These are phyloP conservation scores for Fabriciana adippe DNA, from an alignment of 2,888 invertebrate genomes.

Conservation along the genomic window DNA sequence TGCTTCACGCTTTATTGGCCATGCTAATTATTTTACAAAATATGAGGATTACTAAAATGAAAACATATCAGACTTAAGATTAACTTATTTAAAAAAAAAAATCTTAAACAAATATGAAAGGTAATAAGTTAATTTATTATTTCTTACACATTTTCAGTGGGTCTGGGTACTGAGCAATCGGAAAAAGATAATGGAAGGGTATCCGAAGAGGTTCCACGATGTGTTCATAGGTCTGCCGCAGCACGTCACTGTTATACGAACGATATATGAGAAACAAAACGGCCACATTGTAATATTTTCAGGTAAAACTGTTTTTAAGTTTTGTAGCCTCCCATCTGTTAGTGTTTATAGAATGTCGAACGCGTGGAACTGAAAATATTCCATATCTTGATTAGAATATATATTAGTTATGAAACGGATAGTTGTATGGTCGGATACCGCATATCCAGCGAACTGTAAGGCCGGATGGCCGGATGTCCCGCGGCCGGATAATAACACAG, in stretches of 20 bases:
- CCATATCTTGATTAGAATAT: too few species aligned
- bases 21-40: too few species aligned
- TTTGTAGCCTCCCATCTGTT: too few species aligned
- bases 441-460: too few species aligned
- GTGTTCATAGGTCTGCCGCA: conserved; percentile 84
- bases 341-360: neutral
- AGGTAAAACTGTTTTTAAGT: conserved; percentile 60
- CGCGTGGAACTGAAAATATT: too few species aligned
- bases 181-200: conserved; percentile 56
- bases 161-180: conserved; percentile 84
- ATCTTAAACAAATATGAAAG: neutral
- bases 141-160: conserved; percentile 67
- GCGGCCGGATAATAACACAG: too few species aligned
- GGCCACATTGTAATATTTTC: conserved; percentile 86
- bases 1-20: too few species aligned
- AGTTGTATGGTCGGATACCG: too few species aligned
- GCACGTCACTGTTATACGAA: conserved; percentile 82
- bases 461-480: too few species aligned
- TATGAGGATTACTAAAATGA: too few species aligned
- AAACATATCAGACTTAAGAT: too few species aligned
- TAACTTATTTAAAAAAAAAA: neutral
- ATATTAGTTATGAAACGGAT: too few species aligned
- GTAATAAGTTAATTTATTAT: neutral
- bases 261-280: conserved; percentile 87
- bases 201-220: conserved; percentile 74